A percentile compares a stretch with the other conserved stretches of the same genome.
These are phyloP conservation scores for Eledone cirrhosa DNA, from an alignment of 2,888 invertebrate genomes.

Conservation along the genomic window DNA sequence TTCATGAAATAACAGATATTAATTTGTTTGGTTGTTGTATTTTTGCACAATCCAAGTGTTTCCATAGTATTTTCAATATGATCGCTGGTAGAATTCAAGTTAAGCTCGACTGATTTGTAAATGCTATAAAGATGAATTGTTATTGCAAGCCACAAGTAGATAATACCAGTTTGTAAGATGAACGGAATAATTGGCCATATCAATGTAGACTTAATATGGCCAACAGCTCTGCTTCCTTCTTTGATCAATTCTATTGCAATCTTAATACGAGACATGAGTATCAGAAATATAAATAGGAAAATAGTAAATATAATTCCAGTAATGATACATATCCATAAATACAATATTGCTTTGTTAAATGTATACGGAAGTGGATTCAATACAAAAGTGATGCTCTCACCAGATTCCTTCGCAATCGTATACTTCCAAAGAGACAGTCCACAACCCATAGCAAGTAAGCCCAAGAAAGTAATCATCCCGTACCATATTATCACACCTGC, in stretches of 20 bases:
- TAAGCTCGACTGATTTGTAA: too few species aligned
- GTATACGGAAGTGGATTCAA: slow-evolving; percentile 48
- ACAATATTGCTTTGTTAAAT: slow-evolving; percentile 55
- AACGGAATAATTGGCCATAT: slow-evolving; percentile 92
- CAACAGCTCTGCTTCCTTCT: slow-evolving; percentile 88
- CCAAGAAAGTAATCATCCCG: slow-evolving; percentile 80
- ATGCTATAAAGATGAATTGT: slow-evolving; percentile 74
- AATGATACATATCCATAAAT: slow-evolving; percentile 71
- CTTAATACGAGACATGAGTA: slow-evolving; percentile 81
- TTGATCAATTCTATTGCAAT: slow-evolving; percentile 91
- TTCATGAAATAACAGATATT: too few species aligned
- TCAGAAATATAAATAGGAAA: slow-evolving; percentile 76
- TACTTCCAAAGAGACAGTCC: slow-evolving; percentile 71
- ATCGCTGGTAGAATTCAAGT: too few species aligned
- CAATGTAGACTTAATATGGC: slow-evolving; percentile 82
- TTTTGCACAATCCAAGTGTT: too few species aligned
- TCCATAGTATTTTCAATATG: too few species aligned
- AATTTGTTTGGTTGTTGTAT: too few species aligned
- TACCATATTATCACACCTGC: slow-evolving; percentile 88
- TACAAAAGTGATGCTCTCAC: slow-evolving; percentile 47
- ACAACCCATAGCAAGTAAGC: slow-evolving; percentile 73
- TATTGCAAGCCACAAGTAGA: slow-evolving; percentile 77
- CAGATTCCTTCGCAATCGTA: slow-evolving; percentile 59
- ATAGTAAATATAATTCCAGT: slow-evolving; percentile 73
- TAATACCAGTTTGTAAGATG: slow-evolving; percentile 79